A percentile compares a stretch with the other conserved stretches of the same genome.
phyloP scores from a whole-genome alignment of 2,113 vertebrate genomes.

The Natator depressus region DNA sequence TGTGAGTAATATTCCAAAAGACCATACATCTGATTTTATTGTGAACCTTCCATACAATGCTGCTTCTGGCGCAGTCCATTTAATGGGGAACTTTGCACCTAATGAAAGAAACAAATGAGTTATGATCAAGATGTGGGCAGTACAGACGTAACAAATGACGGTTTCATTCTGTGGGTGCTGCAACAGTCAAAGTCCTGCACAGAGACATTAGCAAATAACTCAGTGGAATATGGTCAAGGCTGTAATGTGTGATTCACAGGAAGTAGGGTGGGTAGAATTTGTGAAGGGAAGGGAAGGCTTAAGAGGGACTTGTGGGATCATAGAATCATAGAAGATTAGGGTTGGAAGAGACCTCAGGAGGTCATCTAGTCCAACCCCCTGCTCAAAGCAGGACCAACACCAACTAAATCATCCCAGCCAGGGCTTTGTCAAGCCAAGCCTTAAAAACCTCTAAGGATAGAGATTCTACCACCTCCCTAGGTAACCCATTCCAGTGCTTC shows the following conservation, averaged over 20 bases:
- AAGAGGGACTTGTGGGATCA: background rate
- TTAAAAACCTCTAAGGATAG: too few species aligned
- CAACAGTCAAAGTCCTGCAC: background rate
- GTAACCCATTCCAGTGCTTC: too few species aligned
- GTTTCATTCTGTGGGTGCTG: background rate
- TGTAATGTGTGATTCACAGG: background rate
- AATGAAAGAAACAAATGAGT: constrained; percentile 27
- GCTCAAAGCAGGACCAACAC: too few species aligned
- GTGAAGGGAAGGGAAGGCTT: background rate
- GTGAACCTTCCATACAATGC: constrained; percentile 97
- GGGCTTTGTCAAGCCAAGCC: too few species aligned
- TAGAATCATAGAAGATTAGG: too few species aligned
- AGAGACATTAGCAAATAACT: background rate
- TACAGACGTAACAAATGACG: background rate
- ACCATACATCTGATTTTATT: constrained; percentile 99
- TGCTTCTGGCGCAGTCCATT: constrained; percentile 97
- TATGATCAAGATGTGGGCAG: background rate
- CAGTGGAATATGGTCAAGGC: fast-evolving
- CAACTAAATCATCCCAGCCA: too few species aligned
- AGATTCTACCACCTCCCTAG: too few species aligned
- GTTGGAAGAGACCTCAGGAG: too few species aligned
- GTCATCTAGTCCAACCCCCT: too few species aligned
- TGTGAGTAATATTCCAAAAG: constrained; percentile 95
- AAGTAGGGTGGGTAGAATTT: fast-evolving
- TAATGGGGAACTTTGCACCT: constrained; percentile 99